These are phyloP conservation scores for Atta colombica DNA, from an alignment of 1,140 invertebrate genomes.

Conservation along the genomic window DNA sequence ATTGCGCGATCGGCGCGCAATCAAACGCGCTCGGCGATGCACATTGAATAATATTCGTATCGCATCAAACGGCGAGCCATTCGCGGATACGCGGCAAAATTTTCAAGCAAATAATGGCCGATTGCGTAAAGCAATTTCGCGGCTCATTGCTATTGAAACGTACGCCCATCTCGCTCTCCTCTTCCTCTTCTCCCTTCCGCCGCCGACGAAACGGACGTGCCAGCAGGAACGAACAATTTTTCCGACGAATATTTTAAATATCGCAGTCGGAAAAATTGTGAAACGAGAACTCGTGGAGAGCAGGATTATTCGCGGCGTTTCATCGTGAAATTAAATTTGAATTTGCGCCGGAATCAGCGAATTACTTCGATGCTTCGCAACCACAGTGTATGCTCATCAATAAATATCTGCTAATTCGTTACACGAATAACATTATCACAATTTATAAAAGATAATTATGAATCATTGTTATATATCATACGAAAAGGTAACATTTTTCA, in stretches of 20 bases:
- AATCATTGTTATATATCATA: not conserved
- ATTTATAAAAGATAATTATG: conserved; percentile 10
- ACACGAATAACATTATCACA: not conserved
- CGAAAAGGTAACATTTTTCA: not conserved
- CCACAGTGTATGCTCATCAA: not conserved
- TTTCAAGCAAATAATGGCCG: conserved; percentile 77
- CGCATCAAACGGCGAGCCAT: conserved; percentile 69
- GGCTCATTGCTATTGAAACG: conserved; percentile 76
- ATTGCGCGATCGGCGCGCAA: conserved; percentile 73
- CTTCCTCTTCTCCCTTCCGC: not conserved
- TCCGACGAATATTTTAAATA: conserved; percentile 63
- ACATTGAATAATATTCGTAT: conserved; percentile 76
- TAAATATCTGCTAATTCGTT: conserved; percentile 31
- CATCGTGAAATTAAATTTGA: conserved; percentile 50
- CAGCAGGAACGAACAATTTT: conserved; percentile 68
- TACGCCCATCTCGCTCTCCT: conserved; percentile 41
- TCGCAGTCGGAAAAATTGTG: conserved; percentile 39
- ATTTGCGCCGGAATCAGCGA: conserved; percentile 24
- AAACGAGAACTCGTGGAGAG: conserved; percentile 20
- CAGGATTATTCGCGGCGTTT: conserved; percentile 24
- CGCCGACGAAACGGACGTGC: conserved; percentile 60
- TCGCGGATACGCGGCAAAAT: conserved; percentile 72
- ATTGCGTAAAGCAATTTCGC: conserved; percentile 80
- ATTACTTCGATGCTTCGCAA: conserved; percentile 36
- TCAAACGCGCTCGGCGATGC: conserved; percentile 69